Evolutionary conservation across 2,888 invertebrate species (phyloP).

Genomic region (Zygaena filipendulae): DNA sequence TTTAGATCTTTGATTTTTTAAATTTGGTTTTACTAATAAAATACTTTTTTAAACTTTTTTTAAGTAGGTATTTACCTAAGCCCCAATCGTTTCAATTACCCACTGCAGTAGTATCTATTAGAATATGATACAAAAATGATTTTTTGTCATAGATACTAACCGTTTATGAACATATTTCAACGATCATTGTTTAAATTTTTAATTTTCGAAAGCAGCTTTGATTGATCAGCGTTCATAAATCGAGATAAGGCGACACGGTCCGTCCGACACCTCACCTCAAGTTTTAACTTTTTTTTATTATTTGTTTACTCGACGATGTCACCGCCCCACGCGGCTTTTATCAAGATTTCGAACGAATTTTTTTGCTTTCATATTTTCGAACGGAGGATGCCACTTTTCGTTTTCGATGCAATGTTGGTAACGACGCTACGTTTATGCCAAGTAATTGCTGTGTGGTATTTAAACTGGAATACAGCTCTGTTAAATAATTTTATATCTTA

Average conservation of each 20-base stretch:
- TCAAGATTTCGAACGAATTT: constrained; percentile 28
- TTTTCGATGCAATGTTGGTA: constrained; percentile 26
- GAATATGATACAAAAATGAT: too few relatives aligned
- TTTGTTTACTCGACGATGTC: constrained; percentile 31
- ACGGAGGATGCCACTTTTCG: constrained; percentile 14
- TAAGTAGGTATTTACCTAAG: neutral
- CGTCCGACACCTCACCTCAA: constrained; percentile 35
- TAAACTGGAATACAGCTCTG: constrained; percentile 22
- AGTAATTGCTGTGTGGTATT: constrained; percentile 31
- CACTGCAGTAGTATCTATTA: too few relatives aligned
- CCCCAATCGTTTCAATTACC: too few relatives aligned
- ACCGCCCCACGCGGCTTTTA: constrained; percentile 39
- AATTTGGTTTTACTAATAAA: too few relatives aligned
- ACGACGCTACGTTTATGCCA: constrained; percentile 30
- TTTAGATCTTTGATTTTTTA: too few relatives aligned
- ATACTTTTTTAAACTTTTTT: too few relatives aligned
- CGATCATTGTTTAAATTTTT: constrained; percentile 42
- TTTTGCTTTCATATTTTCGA: constrained; percentile 17
- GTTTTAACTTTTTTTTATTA: constrained; percentile 20
- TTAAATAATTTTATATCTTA: constrained; percentile 11
- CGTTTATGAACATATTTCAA: constrained; percentile 19
- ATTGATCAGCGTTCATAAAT: constrained; percentile 45
- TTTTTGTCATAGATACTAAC: too few relatives aligned
- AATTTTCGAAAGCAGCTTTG: constrained; percentile 40
- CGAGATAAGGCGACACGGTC: constrained; percentile 49